A percentile compares a stretch with the other conserved stretches of the same genome.
Evolutionary conservation across 2,888 invertebrate species (phyloP).

Genomic region (Cataglyphis albicans): DNA sequence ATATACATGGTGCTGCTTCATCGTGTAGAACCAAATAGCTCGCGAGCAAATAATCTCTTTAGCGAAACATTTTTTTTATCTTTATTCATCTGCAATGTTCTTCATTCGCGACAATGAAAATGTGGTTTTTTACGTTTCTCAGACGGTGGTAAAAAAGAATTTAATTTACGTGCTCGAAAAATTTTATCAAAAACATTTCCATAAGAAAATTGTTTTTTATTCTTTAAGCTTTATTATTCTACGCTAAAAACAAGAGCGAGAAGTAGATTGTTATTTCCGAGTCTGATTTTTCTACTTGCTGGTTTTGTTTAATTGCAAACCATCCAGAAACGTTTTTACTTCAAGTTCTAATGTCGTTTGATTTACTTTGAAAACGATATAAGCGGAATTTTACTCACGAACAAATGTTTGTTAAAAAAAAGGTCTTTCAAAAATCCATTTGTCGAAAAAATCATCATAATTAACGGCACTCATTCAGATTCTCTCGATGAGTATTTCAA

Average conservation of each 20-base stretch:
- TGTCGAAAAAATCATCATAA: background rate
- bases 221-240: background rate
- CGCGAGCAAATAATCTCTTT: constrained; percentile 23
- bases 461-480: background rate
- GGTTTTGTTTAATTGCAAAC: background rate
- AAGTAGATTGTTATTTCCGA: background rate
- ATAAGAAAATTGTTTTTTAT: background rate
- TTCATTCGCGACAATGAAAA: background rate
- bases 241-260: background rate
- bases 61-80: background rate
- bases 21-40: background rate
- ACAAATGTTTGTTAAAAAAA: background rate
- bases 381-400: background rate
- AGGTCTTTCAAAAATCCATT: background rate
- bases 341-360: background rate
- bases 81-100: background rate
- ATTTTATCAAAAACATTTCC: background rate
- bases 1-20: constrained; percentile 12
- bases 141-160: background rate
- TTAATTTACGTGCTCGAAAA: background rate
- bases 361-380: background rate
- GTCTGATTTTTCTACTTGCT: background rate
- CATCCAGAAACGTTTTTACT: background rate
- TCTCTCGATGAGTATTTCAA: background rate
- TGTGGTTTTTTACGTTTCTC: background rate